Evolutionary conservation across 2,888 invertebrate genomes (phyloP).

Genomic region (Habroteleia sp.): DNA sequence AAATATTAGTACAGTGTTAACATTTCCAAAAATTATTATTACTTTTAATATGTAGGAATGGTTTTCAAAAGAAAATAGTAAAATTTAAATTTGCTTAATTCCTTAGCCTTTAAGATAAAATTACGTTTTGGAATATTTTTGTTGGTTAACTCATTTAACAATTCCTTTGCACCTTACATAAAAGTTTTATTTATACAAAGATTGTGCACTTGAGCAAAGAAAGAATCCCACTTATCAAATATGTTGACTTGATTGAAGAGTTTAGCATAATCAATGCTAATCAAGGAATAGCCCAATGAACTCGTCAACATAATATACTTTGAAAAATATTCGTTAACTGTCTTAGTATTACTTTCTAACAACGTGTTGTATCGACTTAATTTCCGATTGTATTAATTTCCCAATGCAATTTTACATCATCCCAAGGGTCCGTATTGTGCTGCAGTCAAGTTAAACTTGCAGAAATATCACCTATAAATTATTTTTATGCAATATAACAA

Average conservation of each 20-base stretch:
- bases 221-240: neutral
- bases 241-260: neutral
- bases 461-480: neutral
- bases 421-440: constrained; percentile 6
- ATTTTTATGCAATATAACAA: no score
- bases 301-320: neutral
- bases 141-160: no score
- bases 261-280: neutral
- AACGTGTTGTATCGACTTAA: neutral
- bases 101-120: no score
- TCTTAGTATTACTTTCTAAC: neutral
- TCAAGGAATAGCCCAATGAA: constrained; percentile 1
- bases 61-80: no score
- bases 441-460: neutral
- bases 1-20: neutral
- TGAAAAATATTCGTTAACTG: constrained; percentile 1
- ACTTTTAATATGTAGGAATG: no score
- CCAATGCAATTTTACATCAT: constrained; percentile 3
- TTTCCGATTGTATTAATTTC: neutral
- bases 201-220: neutral
- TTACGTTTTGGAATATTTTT: no score
- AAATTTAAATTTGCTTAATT: no score
- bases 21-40: no score
- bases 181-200: neutral
- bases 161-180: no score